phyloP scores from a whole-genome alignment of 2,797 vertebrate genomes.

The Mus minutoides region DNA sequence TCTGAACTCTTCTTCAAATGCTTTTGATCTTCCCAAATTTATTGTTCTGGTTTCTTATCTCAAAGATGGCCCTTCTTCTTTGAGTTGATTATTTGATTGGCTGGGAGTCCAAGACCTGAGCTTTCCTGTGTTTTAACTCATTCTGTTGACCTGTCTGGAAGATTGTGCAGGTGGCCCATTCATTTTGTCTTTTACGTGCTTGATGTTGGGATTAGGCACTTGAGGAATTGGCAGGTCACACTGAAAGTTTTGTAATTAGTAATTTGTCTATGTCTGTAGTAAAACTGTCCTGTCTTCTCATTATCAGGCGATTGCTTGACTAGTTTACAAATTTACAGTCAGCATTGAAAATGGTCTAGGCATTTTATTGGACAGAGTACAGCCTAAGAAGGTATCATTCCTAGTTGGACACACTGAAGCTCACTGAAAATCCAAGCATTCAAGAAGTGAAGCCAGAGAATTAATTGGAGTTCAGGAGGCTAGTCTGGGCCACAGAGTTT shows the following conservation, averaged over 20 bases:
- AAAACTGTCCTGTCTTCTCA: not conserved
- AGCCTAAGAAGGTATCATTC: not conserved
- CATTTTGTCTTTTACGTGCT: constrained; percentile 22
- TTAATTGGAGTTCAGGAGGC: not conserved
- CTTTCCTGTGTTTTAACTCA: not conserved
- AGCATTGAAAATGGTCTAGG: not conserved
- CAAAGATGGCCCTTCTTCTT: not conserved
- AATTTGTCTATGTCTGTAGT: not conserved
- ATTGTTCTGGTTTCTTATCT: not conserved
- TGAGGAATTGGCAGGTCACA: not conserved
- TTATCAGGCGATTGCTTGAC: not conserved
- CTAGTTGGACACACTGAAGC: too few relatives aligned
- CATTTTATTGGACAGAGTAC: not conserved
- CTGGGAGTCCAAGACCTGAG: not conserved
- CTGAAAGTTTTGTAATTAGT: not conserved
- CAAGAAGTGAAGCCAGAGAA: not conserved
- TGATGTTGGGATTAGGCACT: not conserved
- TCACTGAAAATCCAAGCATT: not conserved
- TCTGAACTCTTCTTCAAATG: not conserved
- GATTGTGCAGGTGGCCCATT: not conserved
- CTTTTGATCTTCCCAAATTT: not conserved
- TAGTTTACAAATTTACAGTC: constrained; percentile 20
- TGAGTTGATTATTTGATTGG: constrained; percentile 6
- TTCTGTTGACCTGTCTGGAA: not conserved
- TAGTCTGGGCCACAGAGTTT: not conserved